A percentile compares a stretch with the other conserved stretches of the same genome.
Conservation (phyloP, 2,113 vertebrate species). For the Rutilus rutilus region DNA sequence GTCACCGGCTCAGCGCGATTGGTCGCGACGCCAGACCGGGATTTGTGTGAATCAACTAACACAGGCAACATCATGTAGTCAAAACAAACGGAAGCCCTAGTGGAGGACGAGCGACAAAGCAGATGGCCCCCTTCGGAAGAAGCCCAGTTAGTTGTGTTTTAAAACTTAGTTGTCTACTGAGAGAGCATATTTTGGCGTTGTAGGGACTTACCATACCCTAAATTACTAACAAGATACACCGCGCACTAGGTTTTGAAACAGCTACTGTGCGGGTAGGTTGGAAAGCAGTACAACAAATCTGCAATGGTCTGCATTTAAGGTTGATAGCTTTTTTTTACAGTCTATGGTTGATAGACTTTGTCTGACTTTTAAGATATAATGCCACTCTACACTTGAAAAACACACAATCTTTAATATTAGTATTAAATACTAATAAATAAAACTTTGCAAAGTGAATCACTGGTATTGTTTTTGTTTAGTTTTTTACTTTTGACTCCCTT, state of each 20-base stretch:
- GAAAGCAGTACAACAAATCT: background rate
- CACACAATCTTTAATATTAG: background rate
- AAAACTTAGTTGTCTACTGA: background rate
- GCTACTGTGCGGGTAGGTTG: background rate
- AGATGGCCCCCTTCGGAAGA: background rate
- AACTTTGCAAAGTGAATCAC: background rate
- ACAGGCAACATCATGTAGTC: slow-evolving; percentile 39
- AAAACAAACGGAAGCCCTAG: slow-evolving; percentile 54
- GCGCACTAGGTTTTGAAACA: background rate
- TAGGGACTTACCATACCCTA: background rate
- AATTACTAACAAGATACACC: background rate
- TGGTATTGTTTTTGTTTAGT: background rate
- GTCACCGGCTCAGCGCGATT: slow-evolving; percentile 62
- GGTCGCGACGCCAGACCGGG: slow-evolving; percentile 39
- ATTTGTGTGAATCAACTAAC: slow-evolving; percentile 57
- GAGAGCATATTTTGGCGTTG: background rate
- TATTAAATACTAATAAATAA: background rate
- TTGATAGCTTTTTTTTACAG: too few relatives aligned
- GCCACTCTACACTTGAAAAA: background rate
- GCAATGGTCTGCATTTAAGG: background rate
- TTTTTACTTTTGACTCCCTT: too few relatives aligned
- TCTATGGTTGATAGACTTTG: background rate
- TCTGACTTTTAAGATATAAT: background rate
- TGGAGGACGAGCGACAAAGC: slow-evolving; percentile 27
- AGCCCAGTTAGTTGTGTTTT: background rate